Evolutionary conservation across 2,113 vertebrate genomes (phyloP), one percentile per base, ranked within the genome.

Genomic region (Himantopus leucocephalus): DNA sequence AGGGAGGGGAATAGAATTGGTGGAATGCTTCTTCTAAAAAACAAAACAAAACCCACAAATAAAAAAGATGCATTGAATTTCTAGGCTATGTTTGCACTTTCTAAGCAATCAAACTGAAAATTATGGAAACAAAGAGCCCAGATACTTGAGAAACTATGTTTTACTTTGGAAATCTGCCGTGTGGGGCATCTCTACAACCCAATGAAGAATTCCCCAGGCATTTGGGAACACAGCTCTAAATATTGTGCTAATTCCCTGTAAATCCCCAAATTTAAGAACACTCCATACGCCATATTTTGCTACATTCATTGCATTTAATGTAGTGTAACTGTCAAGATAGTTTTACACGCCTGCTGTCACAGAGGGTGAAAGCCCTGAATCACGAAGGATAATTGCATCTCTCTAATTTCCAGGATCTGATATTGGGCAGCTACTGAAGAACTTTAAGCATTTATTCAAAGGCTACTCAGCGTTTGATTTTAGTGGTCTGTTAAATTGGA

Each of bases 21-120:
- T 87, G 73, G 91, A 95, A 92, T 87, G 26, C 62, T 90, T 39
- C 72, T 71, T 85, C 77, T 89, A 19, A 77, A 79, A 86, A 88
- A 27, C 7, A 88, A 90, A 90, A 85, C 23, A 84, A 92, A 96
- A 23, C 22, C 37, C 50, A 79, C 55, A 83, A 78, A 74, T 73
- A 32, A 79, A 66, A 91, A 84, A 88, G 34, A 29, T 2, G 5
- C 53, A 85, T 70, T 6, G 2, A 34, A 82, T 88, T 92, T 91
- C 63, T 82, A 58, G 58, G 34, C 59, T 85, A 9, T 83, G 34
- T 92, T 94, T 97, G 12, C 20, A 27, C 13, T 93, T 88, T 35
- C 30, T 50, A 91, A 89, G 58, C 52, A 94, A 14, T 62, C 82
- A 90, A 63, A 88, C 56, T 85, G 58, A 79, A 87, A 94, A 79